Base-by-base conservation (phyloP, 2,888 invertebrate genomes). In the Lamellibrachia columna region DNA sequence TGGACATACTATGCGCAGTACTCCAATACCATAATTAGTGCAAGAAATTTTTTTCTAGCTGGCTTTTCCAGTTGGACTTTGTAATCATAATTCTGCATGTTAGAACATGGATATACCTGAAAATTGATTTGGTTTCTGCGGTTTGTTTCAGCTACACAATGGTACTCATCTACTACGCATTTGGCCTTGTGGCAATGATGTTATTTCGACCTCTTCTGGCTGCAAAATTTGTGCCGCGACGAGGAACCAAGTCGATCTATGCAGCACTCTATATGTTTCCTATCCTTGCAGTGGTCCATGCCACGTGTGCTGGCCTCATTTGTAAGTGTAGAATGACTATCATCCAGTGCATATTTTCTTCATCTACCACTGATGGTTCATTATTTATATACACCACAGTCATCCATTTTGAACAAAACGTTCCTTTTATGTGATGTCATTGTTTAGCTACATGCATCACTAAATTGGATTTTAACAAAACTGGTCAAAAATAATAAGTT, bases 181-280 rank as follows among this genome's bases (percentile, higher is more conserved):
- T 98, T 94, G 98, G 98, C 93, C 97, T 99, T 93, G 96, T 98
- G 9, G 97, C 98, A 95, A 98, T 99, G 97, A 97, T 99, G 94
- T 95, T 98, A 28, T 96, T 98, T 92, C 97, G 99, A 93, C 98
- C 98, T 0, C 97, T 98, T 96, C 96, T 98, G 90, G 97, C 98
- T 1, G 94, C 95, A 60, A 95, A 97, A 97, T 92, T 96, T 93
- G 95, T 95, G 11, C 95, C 95, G 22, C 94, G 95, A 53, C 95
- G 94, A 91, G 96, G 96, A 15, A 95, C 95, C 60, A 95, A 95
- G 92, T 98, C 99, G 0, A 98, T 99, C 93, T 99, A 99, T 96
- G 98, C 98, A 92, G 99, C 99, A 0, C 97, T 99, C 94, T 99
- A 99, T 96, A 99, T 99, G 96, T 98, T 99, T 94, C 99, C 99